Base-by-base conservation (phyloP, 2,888 invertebrate species). In the Brachyptera risi region DNA sequence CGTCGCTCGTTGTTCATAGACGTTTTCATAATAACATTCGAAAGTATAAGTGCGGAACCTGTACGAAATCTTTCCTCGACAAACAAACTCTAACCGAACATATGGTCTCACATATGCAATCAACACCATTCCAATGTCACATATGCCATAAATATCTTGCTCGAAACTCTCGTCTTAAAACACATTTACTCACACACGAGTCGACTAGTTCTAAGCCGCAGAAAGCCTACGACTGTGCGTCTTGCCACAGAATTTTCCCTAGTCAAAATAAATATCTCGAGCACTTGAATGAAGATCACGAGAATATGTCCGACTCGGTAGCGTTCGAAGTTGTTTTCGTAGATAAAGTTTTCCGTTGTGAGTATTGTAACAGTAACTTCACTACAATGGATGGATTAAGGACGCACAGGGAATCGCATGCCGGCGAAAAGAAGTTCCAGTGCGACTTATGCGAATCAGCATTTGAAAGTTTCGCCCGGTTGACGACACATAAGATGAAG, bases 21-120 rank as follows among this genome's bases (percentile, higher is more conserved):
- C 76, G 79, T 64, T 76, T 75, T 3, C 80, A 81, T 71, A 77
- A 77, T 26, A 80, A 79, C 72, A 78, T 78, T 23, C 73, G 80
- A 0, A 74, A 78, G 1, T 79, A 80, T 59, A 76, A 76, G 57
- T 81, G 81, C 58, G 76, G 75, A 1, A 77, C 76, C 0, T 81
- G 81, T 61, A 76, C 77, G 3, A 80, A 80, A 62, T 68, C 78
- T 21, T 81, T 81, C 66, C 68, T 79, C 2, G 80, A 81, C 68
- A 79, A 79, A 40, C 80, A 80, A 69, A 81, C 80, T 0, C 62
- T 81, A 62, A 79, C 79, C 54, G 81, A 81, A 42, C 81, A 81
- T 42, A 75, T 76, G 0, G 79, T 80, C 3, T 78, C 79, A 0
- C 81, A 81, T 71, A 69, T 70, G 65, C 69, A 79, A 77, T n/a